Conservation (phyloP, 2,888 invertebrate species). For the Spisula subtruncata region DNA sequence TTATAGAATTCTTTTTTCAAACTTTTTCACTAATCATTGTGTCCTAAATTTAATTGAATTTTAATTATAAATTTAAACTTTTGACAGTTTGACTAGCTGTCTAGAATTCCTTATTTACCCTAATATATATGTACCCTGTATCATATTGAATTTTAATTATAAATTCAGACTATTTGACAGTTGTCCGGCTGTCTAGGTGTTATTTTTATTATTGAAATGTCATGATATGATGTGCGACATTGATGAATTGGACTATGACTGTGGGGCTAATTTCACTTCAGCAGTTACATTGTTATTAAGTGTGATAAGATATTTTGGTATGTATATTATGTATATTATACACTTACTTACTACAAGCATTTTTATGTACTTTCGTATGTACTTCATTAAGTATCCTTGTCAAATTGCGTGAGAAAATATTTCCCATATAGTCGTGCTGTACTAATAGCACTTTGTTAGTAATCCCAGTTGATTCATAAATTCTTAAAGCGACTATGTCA, state of each 20-base stretch:
- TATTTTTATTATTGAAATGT: slow-evolving; percentile 41
- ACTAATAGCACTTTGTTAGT: background rate
- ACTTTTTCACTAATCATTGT: too few relatives aligned
- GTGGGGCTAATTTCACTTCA: slow-evolving; percentile 27
- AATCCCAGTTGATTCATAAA: background rate
- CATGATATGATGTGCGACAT: slow-evolving; percentile 31
- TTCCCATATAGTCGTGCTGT: background rate
- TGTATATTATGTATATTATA: background rate
- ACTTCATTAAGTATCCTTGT: slow-evolving; percentile 1
- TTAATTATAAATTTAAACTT: background rate
- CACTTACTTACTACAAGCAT: slow-evolving; percentile 9
- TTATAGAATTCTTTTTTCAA: too few relatives aligned
- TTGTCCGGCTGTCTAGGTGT: background rate
- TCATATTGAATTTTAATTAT: background rate
- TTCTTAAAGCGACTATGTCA: background rate
- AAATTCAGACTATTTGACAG: slow-evolving; percentile 2
- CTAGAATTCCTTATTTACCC: too few relatives aligned
- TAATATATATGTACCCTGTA: too few relatives aligned
- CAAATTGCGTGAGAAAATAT: background rate
- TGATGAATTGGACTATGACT: slow-evolving; percentile 47
- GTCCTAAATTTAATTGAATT: too few relatives aligned
- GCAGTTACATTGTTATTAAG: slow-evolving; percentile 40
- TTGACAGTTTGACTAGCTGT: background rate
- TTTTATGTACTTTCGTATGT: background rate
- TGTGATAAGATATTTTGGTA: slow-evolving; percentile 42